Evolutionary conservation across 1,140 invertebrate species (phyloP), one percentile per base, ranked within the genome.

Genomic region (Phthorimaea operculella): DNA sequence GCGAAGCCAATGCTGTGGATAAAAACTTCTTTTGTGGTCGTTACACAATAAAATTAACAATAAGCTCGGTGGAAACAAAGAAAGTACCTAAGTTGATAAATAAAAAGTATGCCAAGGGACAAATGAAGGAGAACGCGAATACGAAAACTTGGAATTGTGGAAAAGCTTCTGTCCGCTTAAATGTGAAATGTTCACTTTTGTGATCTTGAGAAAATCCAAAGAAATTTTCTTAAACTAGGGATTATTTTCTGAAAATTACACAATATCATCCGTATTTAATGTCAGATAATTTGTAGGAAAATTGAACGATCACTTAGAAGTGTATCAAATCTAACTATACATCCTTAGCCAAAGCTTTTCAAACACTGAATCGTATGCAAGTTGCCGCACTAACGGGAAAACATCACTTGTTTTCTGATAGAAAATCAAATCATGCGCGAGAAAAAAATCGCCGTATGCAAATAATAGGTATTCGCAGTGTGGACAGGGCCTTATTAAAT

Each of bases 41-140:
- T 68, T 64, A 65, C 59, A 64, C 59, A 63, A 62, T 68, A 53
- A 70, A 68, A 72, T 73, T 70, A 73, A 70, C 62, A 73, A 73
- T 66, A 65, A 63, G 57, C 57, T 56, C 49, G 52, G 53, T 63
- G 53, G 52, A 67, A 68, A 70, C 59, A 66, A 64, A 63, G 60
- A 57, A 68, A 66, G 60, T 56, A 60, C 36, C 50, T 58, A 66
- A 68, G 59, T 64, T 64, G 56, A 64, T 66, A 68, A 70, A 72
- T 60, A 67, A 67, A 66, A 65, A 72, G 67, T 64, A 65, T 59
- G 52, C 54, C 66, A 63, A 64, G 64, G 63, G 62, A 69, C 63
- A 65, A 64, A 70, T 66, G 59, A 50, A 64, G 55, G 54, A 51
- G 48, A 64, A 63, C 60, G 58, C 59, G 36, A 28, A 34, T 21